Percentiles rank a stretch among this genome's conserved stretches.
phyloP scores from a whole-genome alignment of 2,888 invertebrate species.

The Pemphredon lugubris region DNA sequence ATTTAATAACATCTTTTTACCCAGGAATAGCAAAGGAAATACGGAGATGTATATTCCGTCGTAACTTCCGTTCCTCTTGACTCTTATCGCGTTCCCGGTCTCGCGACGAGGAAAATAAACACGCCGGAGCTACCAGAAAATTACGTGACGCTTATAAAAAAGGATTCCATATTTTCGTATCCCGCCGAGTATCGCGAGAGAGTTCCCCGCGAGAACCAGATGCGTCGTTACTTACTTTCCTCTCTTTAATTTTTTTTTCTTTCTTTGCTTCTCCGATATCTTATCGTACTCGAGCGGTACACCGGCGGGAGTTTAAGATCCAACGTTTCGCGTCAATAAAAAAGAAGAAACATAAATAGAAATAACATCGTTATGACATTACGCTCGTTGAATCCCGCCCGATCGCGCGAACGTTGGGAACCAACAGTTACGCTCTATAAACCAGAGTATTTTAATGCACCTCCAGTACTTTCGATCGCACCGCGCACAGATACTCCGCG shows the following conservation, averaged over 20 bases:
- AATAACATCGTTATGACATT: too few species aligned
- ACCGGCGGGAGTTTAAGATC: too few species aligned
- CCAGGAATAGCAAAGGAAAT: constrained; percentile 1
- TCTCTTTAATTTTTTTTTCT: too few species aligned
- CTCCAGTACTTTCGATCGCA: constrained; percentile 2
- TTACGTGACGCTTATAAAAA: background rate
- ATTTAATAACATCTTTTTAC: constrained; percentile 47
- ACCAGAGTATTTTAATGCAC: constrained; percentile 13
- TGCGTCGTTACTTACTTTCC: too few species aligned
- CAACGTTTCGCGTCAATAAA: too few species aligned
- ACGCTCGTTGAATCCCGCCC: too few species aligned
- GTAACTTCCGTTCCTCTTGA: background rate
- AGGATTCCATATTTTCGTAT: too few species aligned
- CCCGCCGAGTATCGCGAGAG: too few species aligned
- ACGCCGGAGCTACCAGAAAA: background rate
- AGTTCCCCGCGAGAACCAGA: too few species aligned
- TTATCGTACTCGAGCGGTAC: too few species aligned
- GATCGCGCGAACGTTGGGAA: constrained; percentile 1
- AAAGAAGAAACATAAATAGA: too few species aligned
- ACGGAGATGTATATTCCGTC: background rate
- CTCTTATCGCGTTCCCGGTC: background rate
- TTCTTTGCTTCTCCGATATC: too few species aligned
- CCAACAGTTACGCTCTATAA: constrained; percentile 11
- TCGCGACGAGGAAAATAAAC: background rate
- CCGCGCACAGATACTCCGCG: background rate